Percentiles rank a stretch among this genome's conserved stretches.
These are phyloP conservation scores for Phoxinus dragarum DNA, from an alignment of 2,797 vertebrate genomes.

Conservation along the genomic window DNA sequence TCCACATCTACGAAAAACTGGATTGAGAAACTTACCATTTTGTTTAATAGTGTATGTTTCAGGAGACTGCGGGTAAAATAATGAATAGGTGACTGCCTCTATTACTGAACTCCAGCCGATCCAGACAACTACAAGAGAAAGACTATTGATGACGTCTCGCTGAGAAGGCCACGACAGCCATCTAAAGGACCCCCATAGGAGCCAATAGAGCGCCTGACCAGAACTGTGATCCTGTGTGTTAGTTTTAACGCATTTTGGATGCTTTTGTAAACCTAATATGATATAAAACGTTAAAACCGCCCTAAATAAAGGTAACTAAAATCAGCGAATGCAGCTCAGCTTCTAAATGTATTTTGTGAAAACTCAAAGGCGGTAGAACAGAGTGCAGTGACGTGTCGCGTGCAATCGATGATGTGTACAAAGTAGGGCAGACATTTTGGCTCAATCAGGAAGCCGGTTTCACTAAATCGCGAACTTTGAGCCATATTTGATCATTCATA, in stretches of 20 bases:
- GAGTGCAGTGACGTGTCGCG: conserved; percentile 70
- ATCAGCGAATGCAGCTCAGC: accelerated
- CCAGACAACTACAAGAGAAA: conserved; percentile 63
- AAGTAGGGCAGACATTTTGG: conserved; percentile 74
- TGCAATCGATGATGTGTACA: conserved; percentile 53
- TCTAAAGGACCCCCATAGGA: conserved; percentile 67
- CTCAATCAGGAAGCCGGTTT: conserved; percentile 54
- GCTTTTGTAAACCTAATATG: neutral
- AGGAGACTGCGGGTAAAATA: neutral
- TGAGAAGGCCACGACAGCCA: conserved; percentile 83
- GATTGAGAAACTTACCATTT: conserved; percentile 71
- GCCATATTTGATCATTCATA: conserved; percentile 64
- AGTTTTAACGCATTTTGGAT: neutral
- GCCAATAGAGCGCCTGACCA: conserved; percentile 67
- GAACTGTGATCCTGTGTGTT: neutral
- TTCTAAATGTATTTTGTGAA: conserved; percentile 49
- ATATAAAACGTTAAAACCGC: neutral
- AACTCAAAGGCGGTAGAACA: conserved; percentile 4
- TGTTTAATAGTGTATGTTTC: conserved; percentile 16
- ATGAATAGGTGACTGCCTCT: conserved; percentile 52
- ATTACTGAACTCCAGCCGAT: conserved; percentile 44
- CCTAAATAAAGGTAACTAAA: neutral
- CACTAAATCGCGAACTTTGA: conserved; percentile 48
- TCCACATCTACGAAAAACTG: neutral
- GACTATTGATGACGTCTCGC: conserved; percentile 73